Base-by-base conservation (phyloP, 2,113 vertebrate species). In the Thunnus maccoyii region DNA sequence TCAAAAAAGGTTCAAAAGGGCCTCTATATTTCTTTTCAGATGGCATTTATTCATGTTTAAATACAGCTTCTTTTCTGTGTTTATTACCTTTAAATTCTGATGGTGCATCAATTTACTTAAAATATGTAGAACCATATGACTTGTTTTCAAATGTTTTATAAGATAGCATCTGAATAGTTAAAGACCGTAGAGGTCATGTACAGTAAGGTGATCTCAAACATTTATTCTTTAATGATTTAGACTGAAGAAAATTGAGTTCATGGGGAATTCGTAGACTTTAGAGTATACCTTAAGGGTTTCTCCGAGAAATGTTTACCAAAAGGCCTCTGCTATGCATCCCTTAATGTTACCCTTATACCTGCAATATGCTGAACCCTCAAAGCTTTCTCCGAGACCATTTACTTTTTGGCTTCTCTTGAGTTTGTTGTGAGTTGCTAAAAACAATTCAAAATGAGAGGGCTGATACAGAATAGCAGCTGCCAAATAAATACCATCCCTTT, bases 1-100 rank as follows among this genome's bases (percentile, higher is more conserved):
- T 84, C 20, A 79, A 71, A 79, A 71, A 77, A 27, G 48, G 13
- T 72, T 84, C 20, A 79, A 72, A 71, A 48, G 14, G 58, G n/a
- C 44, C 50, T 60, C 36, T 17, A 4, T 46, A 18, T 55, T 82
- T 58, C 52, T 61, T 72, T 47, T 44, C 46, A 69, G 32, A 50
- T 63, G 25, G 36, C 30, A 20, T 63, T 56, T 57, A 62, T 78
- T 48, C 13, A 70, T 64, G n/a, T 84, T 81, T 32, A 30, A 67
- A 32, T 16, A 47, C 15, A 62, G 30, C 20, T 27, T 60, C 13
- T 18, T 70, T 25, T 65, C n/a, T 47, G 18, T 54, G 20, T 27
- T 25, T 41, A 54, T 47, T 27, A 13, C 2, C 17, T 51, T 68
- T 57, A 30, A 58, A 11, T 20, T 51, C 51, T 18, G 30, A 61